These are phyloP conservation scores for Calameuta filiformis DNA, from an alignment of 2,888 invertebrate species.

Conservation along the genomic window DNA sequence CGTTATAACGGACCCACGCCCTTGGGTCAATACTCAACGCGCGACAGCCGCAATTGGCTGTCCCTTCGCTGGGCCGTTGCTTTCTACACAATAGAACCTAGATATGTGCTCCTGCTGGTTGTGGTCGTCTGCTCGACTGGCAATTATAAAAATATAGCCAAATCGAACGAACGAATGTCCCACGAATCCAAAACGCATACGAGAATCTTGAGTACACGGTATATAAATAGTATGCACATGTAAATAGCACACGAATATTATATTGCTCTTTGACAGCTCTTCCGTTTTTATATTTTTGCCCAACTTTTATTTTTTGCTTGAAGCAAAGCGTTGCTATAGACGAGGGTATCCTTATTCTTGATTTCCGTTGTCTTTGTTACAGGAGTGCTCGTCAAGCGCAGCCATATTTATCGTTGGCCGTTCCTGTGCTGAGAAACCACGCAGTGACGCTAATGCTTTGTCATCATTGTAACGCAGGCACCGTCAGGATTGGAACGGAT, in stretches of 20 bases:
- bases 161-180: background rate
- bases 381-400: background rate
- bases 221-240: background rate
- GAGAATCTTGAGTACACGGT: background rate
- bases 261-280: background rate
- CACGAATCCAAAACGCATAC: background rate
- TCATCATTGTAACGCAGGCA: background rate
- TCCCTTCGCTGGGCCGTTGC: background rate
- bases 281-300: background rate
- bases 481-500: background rate
- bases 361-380: background rate
- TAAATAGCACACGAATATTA: background rate
- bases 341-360: background rate
- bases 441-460: background rate
- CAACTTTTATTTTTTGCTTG: background rate
- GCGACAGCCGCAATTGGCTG: background rate
- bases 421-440: background rate
- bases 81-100: background rate
- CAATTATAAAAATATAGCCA: background rate
- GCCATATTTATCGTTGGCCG: background rate
- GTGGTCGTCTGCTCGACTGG: background rate
- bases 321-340: too few species aligned
- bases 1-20: background rate
- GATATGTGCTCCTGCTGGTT: background rate
- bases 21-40: background rate